Evolutionary conservation across 2,113 vertebrate species (phyloP).

Genomic region (Triplophysa dalaica): DNA sequence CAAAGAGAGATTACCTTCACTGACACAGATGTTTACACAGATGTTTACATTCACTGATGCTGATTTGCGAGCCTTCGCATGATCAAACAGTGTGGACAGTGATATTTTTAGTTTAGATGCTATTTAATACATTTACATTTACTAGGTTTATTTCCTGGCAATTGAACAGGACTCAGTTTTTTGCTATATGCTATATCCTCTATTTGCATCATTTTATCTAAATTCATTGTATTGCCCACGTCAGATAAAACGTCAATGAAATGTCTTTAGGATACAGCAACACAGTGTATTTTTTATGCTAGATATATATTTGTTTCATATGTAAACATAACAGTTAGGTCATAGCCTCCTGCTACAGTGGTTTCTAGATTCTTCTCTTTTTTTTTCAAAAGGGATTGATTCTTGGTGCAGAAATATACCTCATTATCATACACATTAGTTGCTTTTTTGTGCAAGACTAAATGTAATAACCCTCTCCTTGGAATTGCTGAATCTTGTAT

Average conservation of each 20-base stretch:
- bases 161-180: no score
- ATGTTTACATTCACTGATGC: no score
- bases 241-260: not conserved
- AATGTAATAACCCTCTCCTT: not conserved
- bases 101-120: not conserved
- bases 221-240: no score
- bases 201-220: not conserved
- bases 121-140: not conserved
- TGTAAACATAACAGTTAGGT: not conserved
- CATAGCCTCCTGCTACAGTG: not conserved
- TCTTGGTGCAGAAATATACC: not conserved
- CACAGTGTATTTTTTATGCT: not conserved
- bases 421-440: not conserved
- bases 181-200: no score
- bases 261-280: not conserved
- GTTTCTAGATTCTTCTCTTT: constrained; percentile 15
- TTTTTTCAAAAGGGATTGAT: not conserved
- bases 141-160: no score
- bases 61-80: not conserved
- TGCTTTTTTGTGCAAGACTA: no score
- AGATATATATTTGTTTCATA: not conserved
- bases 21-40: no score
- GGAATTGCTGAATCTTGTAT: constrained; percentile 17
- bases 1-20: no score
- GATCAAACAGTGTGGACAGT: not conserved